A percentile compares a stretch with the other conserved stretches of the same genome.
Evolutionary conservation across 2,113 vertebrate species (phyloP).

Genomic region (Leptosomus discolor): DNA sequence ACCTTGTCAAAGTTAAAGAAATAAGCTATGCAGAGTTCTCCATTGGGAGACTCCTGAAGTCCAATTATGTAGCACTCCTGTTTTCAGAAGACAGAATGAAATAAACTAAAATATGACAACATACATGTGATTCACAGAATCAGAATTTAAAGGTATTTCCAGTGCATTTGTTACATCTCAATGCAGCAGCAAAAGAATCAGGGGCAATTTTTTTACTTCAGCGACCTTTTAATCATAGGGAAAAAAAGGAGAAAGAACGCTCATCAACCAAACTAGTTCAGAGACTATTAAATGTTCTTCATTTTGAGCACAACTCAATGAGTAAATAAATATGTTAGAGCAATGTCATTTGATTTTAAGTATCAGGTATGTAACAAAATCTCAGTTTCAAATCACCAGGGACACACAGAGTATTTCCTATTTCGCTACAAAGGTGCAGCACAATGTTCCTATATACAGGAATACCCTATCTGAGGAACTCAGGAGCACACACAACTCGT

Average conservation of each 20-base stretch:
- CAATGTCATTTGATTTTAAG: neutral
- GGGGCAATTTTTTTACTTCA: neutral
- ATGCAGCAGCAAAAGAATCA: neutral
- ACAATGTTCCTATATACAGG: neutral
- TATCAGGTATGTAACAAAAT: neutral
- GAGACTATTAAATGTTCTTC: neutral
- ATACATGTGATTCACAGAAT: neutral
- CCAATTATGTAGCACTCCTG: neutral
- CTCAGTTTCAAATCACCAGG: neutral
- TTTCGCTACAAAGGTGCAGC: neutral
- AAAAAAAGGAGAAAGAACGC: neutral
- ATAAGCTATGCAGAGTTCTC: neutral
- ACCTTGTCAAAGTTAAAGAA: neutral
- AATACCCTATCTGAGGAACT: neutral
- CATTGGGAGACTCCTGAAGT: neutral
- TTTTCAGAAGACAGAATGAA: neutral
- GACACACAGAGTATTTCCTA: neutral
- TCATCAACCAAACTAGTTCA: neutral
- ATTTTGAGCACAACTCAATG: neutral
- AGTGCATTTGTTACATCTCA: neutral
- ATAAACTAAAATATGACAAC: neutral
- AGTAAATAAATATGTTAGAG: neutral
- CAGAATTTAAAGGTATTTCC: neutral
- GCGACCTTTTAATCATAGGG: neutral
- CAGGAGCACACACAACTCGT: neutral